Evolutionary conservation across 2,113 vertebrate genomes (phyloP), one percentile per base, ranked within the genome.

Genomic region (Oplegnathus fasciatus): DNA sequence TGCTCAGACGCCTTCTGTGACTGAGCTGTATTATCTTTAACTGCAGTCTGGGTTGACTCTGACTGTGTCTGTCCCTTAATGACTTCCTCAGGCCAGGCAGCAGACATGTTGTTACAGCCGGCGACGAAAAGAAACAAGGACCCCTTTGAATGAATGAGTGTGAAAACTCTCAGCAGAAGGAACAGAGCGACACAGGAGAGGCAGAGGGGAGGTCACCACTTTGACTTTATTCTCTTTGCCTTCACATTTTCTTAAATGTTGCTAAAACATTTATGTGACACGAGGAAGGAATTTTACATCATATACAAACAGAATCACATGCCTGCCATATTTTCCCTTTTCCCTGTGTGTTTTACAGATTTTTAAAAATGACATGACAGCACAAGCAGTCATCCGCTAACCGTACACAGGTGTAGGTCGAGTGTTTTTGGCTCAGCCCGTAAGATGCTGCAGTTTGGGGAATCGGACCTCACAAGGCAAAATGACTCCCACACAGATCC

Each of bases 241-340:
- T 28, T 88, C 68, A 85, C 66, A 66, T 61, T 79, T 73, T 80
- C 9, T 73, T 50, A 54, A 62, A 75, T 72, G 67, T n/a, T 46
- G 30, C 26, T 42, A 30, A 58, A 61, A 86, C 72, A 81, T 69
- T 64, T 69, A 44, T 30, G 34, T 74, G 70, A 83, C 84, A 87
- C 30, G 1, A 75, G 32, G 50, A 88, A 76, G 50, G 66, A 67
- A 67, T 83, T 84, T 79, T 67, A 82, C 87, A 90, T 87, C 81
- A 80, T 88, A 84, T 90, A 93, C 88, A 92, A 92, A 92, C 71
- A 91, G 55, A 91, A 75, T 85, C 76, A 82, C 83, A 87, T 82
- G 37, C 68, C 78, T 85, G 80, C 54, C 66, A 76, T 85, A 34
- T 67, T 79, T 61, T 82, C 40, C 44, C 18, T 80, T 86, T 60